phyloP scores from a whole-genome alignment of 2,113 vertebrate genomes.

The Corvus moneduloides region DNA sequence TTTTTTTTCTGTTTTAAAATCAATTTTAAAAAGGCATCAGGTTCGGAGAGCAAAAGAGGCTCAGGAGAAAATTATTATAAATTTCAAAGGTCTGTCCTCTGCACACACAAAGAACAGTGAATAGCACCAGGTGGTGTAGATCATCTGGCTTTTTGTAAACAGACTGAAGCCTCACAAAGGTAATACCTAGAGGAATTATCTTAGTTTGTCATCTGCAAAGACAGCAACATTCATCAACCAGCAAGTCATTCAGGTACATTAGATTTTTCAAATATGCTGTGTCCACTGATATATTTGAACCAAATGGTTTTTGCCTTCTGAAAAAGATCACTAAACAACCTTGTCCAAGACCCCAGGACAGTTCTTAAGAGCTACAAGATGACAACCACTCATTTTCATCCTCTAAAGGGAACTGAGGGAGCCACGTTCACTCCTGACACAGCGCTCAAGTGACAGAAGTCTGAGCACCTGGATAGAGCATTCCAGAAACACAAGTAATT shows the following conservation, averaged over 20 bases:
- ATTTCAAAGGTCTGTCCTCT: constrained; percentile 36
- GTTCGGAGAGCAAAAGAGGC: not conserved
- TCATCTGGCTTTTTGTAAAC: constrained; percentile 44
- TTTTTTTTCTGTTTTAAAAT: not conserved
- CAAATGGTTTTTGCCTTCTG: not conserved
- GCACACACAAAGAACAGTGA: constrained; percentile 27
- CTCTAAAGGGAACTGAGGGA: not conserved
- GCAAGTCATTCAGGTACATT: not conserved
- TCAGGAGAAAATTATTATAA: not conserved
- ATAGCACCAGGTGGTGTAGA: constrained; percentile 46
- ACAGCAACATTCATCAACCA: constrained; percentile 46
- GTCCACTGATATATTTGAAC: not conserved
- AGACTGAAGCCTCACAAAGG: constrained; percentile 42
- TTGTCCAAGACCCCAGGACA: not conserved
- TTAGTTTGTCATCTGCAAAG: constrained; percentile 47
- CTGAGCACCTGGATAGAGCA: not conserved
- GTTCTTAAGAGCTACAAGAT: not conserved
- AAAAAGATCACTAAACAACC: constrained; percentile 14
- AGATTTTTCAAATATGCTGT: constrained; percentile 30
- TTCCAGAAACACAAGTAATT: constrained; percentile 11
- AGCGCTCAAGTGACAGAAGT: not conserved
- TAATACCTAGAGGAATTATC: constrained; percentile 57
- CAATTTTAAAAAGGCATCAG: not conserved
- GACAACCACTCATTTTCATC: not conserved
- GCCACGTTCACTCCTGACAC: not conserved